Evolutionary conservation across 2,888 invertebrate genomes (phyloP).

Genomic region (Eristalinus aeneus): DNA sequence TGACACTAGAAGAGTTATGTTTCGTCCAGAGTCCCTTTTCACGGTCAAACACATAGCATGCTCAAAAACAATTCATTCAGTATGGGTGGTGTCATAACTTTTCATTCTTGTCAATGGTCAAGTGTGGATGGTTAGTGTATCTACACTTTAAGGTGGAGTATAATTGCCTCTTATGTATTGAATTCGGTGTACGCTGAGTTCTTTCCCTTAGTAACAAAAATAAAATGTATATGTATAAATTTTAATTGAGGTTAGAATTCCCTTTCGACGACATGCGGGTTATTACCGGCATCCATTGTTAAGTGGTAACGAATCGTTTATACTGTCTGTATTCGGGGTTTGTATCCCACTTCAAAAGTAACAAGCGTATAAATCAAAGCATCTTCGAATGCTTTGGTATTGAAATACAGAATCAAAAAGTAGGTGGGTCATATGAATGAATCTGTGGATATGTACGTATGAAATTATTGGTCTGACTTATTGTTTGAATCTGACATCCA

Average conservation of each 20-base stretch:
- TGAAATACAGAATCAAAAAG: not conserved
- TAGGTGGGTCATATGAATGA: not conserved
- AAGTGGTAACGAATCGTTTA: constrained; percentile 5
- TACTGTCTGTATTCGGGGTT: not conserved
- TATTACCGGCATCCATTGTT: constrained; percentile 25
- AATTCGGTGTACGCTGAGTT: not conserved
- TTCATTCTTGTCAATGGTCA: constrained; percentile 58
- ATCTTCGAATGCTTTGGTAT: not conserved
- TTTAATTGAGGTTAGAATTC: constrained; percentile 33
- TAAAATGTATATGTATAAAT: not conserved
- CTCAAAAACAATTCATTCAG: constrained; percentile 53
- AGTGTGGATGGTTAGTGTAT: constrained; percentile 18
- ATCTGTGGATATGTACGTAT: not conserved
- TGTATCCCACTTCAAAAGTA: not conserved
- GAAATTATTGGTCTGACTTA: not conserved
- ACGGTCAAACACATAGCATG: constrained; percentile 59
- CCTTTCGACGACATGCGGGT: constrained; percentile 46
- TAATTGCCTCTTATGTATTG: not conserved
- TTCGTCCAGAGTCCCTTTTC: constrained; percentile 37
- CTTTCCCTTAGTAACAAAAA: not conserved
- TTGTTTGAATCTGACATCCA: not conserved
- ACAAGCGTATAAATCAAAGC: not conserved
- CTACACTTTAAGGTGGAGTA: constrained; percentile 31
- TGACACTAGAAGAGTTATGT: constrained; percentile 26
- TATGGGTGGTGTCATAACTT: constrained; percentile 40